A percentile compares a stretch with the other conserved stretches of the same genome.
These are phyloP conservation scores for Macrobrachium rosenbergii DNA, from an alignment of 1,140 invertebrate species.

Conservation along the genomic window DNA sequence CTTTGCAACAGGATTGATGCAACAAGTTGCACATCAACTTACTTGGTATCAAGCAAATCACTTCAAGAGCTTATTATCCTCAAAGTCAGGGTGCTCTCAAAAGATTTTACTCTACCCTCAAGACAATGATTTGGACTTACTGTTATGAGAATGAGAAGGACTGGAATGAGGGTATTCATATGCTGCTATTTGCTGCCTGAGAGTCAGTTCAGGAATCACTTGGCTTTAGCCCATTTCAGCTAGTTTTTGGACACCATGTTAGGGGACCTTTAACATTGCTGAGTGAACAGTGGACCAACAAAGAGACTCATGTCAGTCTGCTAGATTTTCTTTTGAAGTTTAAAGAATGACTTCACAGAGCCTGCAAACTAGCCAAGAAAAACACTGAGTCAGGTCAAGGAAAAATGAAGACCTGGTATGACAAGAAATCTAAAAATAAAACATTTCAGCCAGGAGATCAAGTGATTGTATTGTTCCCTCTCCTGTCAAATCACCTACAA, in stretches of 20 bases:
- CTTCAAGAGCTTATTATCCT: conserved; percentile 12
- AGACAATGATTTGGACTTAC: conserved; percentile 9
- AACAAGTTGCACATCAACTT: conserved; percentile 1
- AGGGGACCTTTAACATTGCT: conserved; percentile 18
- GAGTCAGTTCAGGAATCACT: conserved; percentile 6
- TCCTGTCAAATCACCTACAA: neutral
- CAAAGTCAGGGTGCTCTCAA: no score
- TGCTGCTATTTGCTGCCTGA: conserved; percentile 12
- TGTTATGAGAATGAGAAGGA: conserved; percentile 9
- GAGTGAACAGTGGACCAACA: conserved; percentile 4
- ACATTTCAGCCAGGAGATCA: conserved; percentile 4
- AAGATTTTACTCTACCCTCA: conserved; percentile 18
- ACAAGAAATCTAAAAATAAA: neutral
- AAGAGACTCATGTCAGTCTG: neutral
- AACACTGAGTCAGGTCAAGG: neutral
- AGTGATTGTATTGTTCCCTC: neutral
- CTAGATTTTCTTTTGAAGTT: neutral
- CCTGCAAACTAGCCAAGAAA: neutral
- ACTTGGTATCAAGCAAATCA: neutral
- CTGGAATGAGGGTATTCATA: conserved; percentile 10
- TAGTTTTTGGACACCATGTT: conserved; percentile 11
- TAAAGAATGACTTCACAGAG: neutral
- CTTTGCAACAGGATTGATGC: neutral
- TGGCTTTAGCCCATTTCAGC: conserved; percentile 23
- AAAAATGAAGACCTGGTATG: conserved; percentile 15